Percentiles rank a stretch among this genome's conserved stretches.
These are phyloP conservation scores for Drosophila formosana DNA, from an alignment of 2,888 invertebrate genomes.

Conservation along the genomic window DNA sequence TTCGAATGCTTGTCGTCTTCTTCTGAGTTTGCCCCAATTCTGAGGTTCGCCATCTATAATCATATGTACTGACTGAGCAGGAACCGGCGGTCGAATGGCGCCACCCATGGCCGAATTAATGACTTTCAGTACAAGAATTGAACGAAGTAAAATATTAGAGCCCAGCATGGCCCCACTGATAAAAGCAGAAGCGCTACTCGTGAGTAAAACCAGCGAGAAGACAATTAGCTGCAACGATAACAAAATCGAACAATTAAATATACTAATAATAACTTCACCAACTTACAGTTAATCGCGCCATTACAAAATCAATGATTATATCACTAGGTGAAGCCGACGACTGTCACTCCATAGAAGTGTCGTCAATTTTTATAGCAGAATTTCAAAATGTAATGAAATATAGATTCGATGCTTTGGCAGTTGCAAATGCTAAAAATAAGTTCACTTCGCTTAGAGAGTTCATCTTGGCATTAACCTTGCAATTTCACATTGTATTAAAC, in stretches of 20 bases:
- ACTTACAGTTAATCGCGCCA: slow-evolving; percentile 27
- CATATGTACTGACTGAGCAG: no score
- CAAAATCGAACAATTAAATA: background rate
- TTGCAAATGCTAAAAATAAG: background rate
- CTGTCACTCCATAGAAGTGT: slow-evolving; percentile 9
- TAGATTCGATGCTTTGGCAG: background rate
- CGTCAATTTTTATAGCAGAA: slow-evolving; percentile 43
- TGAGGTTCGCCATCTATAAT: no score
- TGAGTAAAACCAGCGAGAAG: background rate
- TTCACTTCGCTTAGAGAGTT: background rate
- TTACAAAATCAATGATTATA: slow-evolving; percentile 13
- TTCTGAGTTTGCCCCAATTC: background rate
- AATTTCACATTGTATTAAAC: background rate
- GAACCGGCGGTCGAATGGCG: background rate
- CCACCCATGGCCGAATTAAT: background rate
- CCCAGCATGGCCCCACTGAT: background rate
- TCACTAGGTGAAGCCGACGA: slow-evolving; percentile 21
- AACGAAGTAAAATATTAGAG: background rate
- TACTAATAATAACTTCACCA: background rate
- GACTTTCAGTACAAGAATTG: background rate
- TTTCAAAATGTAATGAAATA: background rate
- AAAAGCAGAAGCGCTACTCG: slow-evolving; percentile 1
- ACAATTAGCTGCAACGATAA: slow-evolving; percentile 19
- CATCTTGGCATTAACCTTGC: slow-evolving; percentile 17
- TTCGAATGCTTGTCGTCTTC: background rate